Evolutionary conservation across 2,888 invertebrate species (phyloP), one percentile per base, ranked within the genome.

Genomic region (Noctuana brunneofusca): DNA sequence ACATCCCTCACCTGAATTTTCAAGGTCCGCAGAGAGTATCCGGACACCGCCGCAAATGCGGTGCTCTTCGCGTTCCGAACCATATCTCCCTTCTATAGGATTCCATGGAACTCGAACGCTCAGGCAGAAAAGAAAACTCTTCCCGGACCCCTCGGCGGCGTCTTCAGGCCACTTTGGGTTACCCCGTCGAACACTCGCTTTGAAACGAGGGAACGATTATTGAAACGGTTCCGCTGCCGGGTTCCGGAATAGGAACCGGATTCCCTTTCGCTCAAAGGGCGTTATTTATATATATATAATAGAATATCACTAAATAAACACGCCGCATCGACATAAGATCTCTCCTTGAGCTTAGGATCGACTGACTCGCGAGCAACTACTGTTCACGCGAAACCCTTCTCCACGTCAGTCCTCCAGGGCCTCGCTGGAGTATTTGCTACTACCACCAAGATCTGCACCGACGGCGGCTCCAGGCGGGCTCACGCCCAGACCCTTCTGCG

Each of bases 401-500:
- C 92, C 92, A 87, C 92, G 89, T 89, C 79, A 54, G 53, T 54
- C 53, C 53, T 54, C 53, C 53, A 55, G 41, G 56, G 56, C 80
- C 92, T 93, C 93, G 86, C 92, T 93, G 87, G 93, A 93, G 92
- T 94, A 93, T 93, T 94, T 94, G 94, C 94, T 94, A 43, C 43
- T 43, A 43, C 43, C 46, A 94, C 93, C 93, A 94, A 94, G 93
- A 93, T 94, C 88, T 89, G 90, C 87, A 84, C 90, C 86, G 85
- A 85, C 86, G 89, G 87, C 80, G 85, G 88, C 89, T 89, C 89
- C 87, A 87, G 72, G 85, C 85, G 75, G 85, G 85, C 86, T 87
- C 75, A 75, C 79, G 78, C 92, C 89, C 92, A 87, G 84, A 91
- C 86, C 92, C 93, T 94, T 94, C 93, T 81, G 89, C 89, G 93